Evolutionary conservation across 2,113 vertebrate species (phyloP).

Genomic region (Noctilio leporinus): DNA sequence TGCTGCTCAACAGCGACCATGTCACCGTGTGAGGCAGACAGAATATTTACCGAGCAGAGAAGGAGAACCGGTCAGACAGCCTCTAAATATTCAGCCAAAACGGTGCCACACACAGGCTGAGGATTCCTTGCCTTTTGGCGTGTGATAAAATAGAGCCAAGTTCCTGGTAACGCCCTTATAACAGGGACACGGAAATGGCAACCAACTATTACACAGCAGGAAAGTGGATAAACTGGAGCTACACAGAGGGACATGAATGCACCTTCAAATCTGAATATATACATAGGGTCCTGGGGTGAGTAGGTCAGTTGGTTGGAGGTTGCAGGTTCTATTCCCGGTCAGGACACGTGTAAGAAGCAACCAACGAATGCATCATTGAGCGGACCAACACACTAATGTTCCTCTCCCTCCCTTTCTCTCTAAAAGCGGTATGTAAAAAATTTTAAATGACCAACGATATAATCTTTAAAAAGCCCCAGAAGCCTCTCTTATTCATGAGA

Average conservation of each 20-base stretch:
- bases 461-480: neutral
- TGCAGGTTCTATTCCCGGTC: no score
- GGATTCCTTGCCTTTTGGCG: neutral
- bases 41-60: neutral
- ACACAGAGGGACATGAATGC: fast-evolving
- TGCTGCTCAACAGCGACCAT: neutral
- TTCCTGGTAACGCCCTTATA: no score
- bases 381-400: no score
- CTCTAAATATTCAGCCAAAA: neutral
- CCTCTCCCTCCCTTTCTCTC: no score
- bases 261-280: neutral
- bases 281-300: neutral
- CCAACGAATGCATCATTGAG: no score
- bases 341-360: no score
- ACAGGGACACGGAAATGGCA: neutral
- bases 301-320: no score
- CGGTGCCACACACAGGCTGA: fast-evolving
- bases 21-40: neutral
- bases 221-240: neutral
- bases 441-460: neutral
- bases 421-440: no score
- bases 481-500: neutral
- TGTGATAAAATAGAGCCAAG: no score
- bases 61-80: neutral
- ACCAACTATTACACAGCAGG: neutral